phyloP scores from a whole-genome alignment of 2,797 vertebrate species.

The Poecile montanus region DNA sequence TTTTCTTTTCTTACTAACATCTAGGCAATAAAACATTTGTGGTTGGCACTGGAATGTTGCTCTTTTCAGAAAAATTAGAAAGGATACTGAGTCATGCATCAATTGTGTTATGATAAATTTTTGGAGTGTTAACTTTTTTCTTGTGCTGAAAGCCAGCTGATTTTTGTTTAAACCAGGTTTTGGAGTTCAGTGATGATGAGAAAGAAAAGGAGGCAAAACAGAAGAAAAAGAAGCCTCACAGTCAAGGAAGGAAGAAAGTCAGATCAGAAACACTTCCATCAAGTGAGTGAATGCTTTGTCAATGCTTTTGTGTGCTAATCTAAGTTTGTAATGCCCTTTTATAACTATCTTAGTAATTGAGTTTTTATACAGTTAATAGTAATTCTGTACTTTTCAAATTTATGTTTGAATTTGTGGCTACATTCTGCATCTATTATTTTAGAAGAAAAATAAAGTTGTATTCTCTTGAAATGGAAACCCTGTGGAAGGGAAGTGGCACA shows the following conservation, averaged over 20 bases:
- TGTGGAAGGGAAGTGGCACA: not conserved
- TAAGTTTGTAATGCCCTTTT: not conserved
- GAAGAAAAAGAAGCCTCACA: constrained; percentile 75
- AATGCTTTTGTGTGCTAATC: not conserved
- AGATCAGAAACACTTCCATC: constrained; percentile 47
- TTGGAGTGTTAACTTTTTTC: not conserved
- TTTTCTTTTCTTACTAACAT: not conserved
- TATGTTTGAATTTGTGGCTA: not conserved
- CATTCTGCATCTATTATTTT: accelerated
- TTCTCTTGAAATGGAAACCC: not conserved
- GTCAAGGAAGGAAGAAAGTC: constrained; percentile 75
- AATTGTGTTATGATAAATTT: not conserved
- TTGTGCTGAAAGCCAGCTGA: not conserved
- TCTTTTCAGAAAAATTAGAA: not conserved
- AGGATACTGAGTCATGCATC: not conserved
- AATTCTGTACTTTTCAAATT: not conserved
- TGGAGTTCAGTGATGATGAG: constrained; percentile 95
- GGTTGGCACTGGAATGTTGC: not conserved
- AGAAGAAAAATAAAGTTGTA: not conserved
- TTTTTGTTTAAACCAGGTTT: constrained; percentile 72
- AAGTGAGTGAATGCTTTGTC: constrained; percentile 55
- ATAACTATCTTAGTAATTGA: not conserved
- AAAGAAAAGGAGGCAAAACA: constrained; percentile 85
- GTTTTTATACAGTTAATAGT: not conserved
- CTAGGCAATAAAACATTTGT: not conserved